phyloP scores from a whole-genome alignment of 2,113 vertebrate genomes.

The Lophochroa leadbeateri region DNA sequence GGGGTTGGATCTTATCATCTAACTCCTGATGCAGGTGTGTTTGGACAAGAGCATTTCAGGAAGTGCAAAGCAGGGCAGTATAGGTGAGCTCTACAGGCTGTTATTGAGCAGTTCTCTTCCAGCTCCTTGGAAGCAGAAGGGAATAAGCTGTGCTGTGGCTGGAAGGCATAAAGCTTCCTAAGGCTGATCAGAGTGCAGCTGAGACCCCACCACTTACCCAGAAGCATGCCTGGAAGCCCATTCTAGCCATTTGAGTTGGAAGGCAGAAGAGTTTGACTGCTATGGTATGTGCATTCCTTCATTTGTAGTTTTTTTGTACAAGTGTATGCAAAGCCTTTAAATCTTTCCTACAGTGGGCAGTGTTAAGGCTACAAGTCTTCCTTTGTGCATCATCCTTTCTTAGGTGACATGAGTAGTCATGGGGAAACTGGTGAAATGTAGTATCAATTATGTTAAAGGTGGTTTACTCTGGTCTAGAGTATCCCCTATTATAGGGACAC shows the following conservation, averaged over 20 bases:
- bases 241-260: background rate
- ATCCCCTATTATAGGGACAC: background rate
- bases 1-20: background rate
- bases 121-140: background rate
- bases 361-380: rapidly evolving
- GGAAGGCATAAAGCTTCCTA: rapidly evolving
- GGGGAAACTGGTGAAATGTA: background rate
- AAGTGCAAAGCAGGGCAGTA: background rate
- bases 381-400: rapidly evolving
- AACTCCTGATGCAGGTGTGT: background rate
- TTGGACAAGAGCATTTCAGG: background rate
- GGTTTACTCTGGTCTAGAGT: background rate
- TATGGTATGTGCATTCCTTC: background rate
- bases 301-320: background rate
- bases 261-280: background rate
- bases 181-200: rapidly evolving
- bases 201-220: rapidly evolving
- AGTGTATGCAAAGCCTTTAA: background rate
- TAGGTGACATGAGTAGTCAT: rapidly evolving
- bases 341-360: background rate
- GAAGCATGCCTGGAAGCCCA: background rate
- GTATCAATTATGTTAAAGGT: too few relatives aligned
- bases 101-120: background rate
- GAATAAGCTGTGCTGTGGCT: background rate
- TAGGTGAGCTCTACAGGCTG: background rate